Evolutionary conservation across 2,797 vertebrate species (phyloP).

Genomic region (Hylomyscus alleni): DNA sequence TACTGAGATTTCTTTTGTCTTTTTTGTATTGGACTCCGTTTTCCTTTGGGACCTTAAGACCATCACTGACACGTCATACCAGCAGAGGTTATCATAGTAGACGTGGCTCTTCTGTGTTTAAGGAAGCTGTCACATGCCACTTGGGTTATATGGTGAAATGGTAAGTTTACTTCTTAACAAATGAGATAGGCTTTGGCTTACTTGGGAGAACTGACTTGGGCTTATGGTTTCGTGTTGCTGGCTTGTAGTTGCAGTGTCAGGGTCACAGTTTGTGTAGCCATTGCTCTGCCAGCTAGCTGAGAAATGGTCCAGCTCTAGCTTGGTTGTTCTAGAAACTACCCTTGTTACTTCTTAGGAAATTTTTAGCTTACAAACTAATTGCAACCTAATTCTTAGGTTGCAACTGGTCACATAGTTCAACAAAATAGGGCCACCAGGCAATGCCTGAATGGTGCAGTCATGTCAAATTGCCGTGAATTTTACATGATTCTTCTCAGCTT

Average conservation of each 20-base stretch:
- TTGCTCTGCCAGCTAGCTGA: neutral
- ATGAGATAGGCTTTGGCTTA: neutral
- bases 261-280: neutral
- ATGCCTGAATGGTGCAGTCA: neutral
- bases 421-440: neutral
- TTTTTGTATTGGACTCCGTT: neutral
- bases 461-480: neutral
- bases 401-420: neutral
- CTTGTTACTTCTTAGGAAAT: constrained; percentile 17
- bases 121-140: fast-evolving
- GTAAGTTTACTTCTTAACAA: neutral
- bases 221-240: neutral
- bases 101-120: neutral
- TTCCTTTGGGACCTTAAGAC: neutral
- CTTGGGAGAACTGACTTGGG: neutral
- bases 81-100: neutral
- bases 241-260: neutral
- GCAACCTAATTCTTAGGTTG: neutral
- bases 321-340: neutral
- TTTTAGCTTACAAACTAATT: neutral
- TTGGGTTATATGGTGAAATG: neutral
- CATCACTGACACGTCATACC: neutral
- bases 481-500: neutral
- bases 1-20: neutral
- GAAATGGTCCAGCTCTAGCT: neutral